Evolutionary conservation across 53 echinoderm and acorn worm species (phyloP), one percentile per base, ranked within the genome.

Genomic region (Actinopyga echinites): DNA sequence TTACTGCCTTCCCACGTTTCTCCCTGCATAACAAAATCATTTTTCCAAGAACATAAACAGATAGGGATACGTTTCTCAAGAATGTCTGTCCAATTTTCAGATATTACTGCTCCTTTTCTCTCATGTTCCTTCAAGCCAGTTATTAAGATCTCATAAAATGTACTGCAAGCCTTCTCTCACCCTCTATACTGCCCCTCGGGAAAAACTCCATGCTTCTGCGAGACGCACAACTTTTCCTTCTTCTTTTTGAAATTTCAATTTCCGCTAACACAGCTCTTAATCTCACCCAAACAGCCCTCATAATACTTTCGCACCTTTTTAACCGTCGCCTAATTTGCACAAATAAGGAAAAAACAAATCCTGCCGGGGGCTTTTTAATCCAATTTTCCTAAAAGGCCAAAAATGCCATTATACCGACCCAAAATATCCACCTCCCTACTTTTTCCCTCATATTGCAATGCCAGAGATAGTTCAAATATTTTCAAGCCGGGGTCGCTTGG

Each of bases 331-430:
- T 80, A 80, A 80, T 80, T 80, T 80, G 81, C 63, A 42, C 81
- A 80, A 80, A 80, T 80, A 80, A 80, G 81, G 81, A 25, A 80
- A 80, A 80, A 80, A 80, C 81, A 80, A 80, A 80, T 80, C 81
- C 81, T 38, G 81, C 81, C 81, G 36, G 60, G 81, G 81, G 81
- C 81, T 80, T 80, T 80, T 80, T 80, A 80, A 80, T 80, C 81
- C 81, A 80, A 80, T 80, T 80, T 80, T 80, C 81, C 63, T 80
- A 80, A 80, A 80, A 80, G 81, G 81, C 81, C 63, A 62, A 80
- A 80, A 80, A 80, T 80, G 81, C 60, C 81, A 62, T 80, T 80
- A 62, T 62, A 80, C 63, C 60, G 60, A 80, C 63, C 81, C 40
- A 59, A 61, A 59, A 62, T 59, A 80, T 59, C 74, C 28, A 77